Percentiles rank a stretch among this genome's conserved stretches.
These are phyloP conservation scores for Scelioninae gen. 1 DNA, from an alignment of 2,888 invertebrate genomes.

Conservation along the genomic window DNA sequence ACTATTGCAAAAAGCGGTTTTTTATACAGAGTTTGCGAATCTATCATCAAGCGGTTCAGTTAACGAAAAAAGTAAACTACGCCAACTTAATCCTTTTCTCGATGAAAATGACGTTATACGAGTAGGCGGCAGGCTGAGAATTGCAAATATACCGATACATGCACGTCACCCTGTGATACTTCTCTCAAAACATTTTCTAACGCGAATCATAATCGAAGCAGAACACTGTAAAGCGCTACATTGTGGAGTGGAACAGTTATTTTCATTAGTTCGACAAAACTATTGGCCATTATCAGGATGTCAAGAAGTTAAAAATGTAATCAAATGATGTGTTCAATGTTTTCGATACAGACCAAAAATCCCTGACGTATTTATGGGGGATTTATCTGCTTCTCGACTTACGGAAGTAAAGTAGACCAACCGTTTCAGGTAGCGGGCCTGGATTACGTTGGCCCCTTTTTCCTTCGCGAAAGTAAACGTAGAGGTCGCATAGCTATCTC, in stretches of 20 bases:
- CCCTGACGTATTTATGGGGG: constrained; percentile 45
- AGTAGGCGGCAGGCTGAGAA: constrained; percentile 19
- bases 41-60: constrained; percentile 6
- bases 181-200: constrained; percentile 12
- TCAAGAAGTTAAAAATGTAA: constrained; percentile 37
- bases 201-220: constrained; percentile 11
- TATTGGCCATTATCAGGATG: constrained; percentile 36
- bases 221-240: constrained; percentile 7
- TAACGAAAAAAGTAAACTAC: constrained; percentile 7
- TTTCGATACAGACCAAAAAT: constrained; percentile 39
- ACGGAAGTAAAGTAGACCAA: not conserved
- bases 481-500: constrained; percentile 38
- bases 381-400: constrained; percentile 28
- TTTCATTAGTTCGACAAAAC: constrained; percentile 8
- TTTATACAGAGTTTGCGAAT: constrained; percentile 8
- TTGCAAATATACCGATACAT: constrained; percentile 11
- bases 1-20: constrained; percentile 16
- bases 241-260: constrained; percentile 17
- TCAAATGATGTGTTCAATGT: constrained; percentile 43
- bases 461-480: constrained; percentile 48
- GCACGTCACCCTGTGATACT: constrained; percentile 27
- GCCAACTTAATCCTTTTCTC: constrained; percentile 17
- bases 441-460: constrained; percentile 68
- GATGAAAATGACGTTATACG: constrained; percentile 11
- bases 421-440: constrained; percentile 31